Conservation (phyloP, 2,888 invertebrate genomes). For the Omphaloscelis lunosa region DNA sequence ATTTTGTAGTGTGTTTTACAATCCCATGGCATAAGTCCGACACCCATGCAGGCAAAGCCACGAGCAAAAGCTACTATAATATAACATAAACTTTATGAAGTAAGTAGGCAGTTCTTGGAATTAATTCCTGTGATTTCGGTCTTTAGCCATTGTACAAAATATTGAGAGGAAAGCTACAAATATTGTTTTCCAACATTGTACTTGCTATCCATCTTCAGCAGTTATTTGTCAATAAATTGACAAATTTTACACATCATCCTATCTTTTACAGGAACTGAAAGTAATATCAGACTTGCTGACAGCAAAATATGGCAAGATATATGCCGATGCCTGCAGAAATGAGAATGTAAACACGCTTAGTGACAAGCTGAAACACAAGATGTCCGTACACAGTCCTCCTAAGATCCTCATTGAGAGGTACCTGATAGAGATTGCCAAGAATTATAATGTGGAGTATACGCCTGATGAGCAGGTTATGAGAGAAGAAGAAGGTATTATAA, state of each 20-base stretch:
- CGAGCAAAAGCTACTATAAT: neutral
- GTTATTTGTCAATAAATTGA: neutral
- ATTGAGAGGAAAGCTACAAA: neutral
- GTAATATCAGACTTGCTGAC: slow-evolving; percentile 97
- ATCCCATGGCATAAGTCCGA: neutral
- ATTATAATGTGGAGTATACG: slow-evolving; percentile 98
- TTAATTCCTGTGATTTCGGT: neutral
- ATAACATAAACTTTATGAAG: neutral
- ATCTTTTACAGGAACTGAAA: slow-evolving; percentile 91
- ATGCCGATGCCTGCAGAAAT: slow-evolving; percentile 96
- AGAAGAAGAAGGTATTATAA: slow-evolving; percentile 91
- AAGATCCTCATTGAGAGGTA: slow-evolving; percentile 98
- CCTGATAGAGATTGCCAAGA: slow-evolving; percentile 98
- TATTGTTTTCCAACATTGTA: neutral
- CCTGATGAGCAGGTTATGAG: slow-evolving; percentile 98
- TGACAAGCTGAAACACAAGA: slow-evolving; percentile 97
- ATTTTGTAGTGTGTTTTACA: neutral
- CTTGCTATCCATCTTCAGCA: neutral
- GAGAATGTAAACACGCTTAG: slow-evolving; percentile 95
- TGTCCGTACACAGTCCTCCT: slow-evolving; percentile 98
- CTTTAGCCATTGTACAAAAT: neutral
- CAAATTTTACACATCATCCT: neutral
- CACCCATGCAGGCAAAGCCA: neutral
- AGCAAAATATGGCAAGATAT: slow-evolving; percentile 98
- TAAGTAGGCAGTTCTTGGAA: neutral